phyloP scores from a whole-genome alignment of 2,797 vertebrate species.

The Cryptoprocta ferox region DNA sequence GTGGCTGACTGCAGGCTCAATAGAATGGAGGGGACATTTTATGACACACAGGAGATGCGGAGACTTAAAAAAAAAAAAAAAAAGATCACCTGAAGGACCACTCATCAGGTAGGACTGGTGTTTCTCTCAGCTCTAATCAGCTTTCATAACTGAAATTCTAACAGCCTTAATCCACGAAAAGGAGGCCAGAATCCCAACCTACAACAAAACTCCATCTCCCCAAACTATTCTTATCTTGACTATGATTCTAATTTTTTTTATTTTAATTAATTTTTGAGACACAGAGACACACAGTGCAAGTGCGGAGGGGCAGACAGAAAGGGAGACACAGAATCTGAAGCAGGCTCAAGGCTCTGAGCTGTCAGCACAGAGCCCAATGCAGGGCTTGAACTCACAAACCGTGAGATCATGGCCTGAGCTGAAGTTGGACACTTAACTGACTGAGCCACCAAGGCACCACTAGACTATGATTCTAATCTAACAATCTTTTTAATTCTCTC shows the following conservation, averaged over 20 bases:
- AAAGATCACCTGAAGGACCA: neutral
- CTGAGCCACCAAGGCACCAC: too few species aligned
- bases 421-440: too few species aligned
- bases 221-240: conserved; percentile 37
- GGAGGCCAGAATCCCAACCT: neutral
- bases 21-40: neutral
- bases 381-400: too few species aligned
- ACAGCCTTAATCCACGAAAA: neutral
- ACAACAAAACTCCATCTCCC: conserved; percentile 29
- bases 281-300: too few species aligned
- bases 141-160: conserved; percentile 24
- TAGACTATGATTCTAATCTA: conserved; percentile 36
- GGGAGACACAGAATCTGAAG: too few species aligned
- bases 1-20: neutral
- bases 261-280: neutral
- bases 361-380: too few species aligned
- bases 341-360: too few species aligned
- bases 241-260: neutral
- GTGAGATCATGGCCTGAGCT: too few species aligned
- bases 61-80: neutral
- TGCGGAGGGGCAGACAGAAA: too few species aligned
- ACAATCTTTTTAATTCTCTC: conserved; percentile 47
- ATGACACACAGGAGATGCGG: neutral
- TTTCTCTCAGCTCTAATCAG: neutral
- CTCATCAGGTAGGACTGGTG: neutral